Conservation (phyloP, 2,113 vertebrate genomes). For the Rhinopithecus roxellana region DNA sequence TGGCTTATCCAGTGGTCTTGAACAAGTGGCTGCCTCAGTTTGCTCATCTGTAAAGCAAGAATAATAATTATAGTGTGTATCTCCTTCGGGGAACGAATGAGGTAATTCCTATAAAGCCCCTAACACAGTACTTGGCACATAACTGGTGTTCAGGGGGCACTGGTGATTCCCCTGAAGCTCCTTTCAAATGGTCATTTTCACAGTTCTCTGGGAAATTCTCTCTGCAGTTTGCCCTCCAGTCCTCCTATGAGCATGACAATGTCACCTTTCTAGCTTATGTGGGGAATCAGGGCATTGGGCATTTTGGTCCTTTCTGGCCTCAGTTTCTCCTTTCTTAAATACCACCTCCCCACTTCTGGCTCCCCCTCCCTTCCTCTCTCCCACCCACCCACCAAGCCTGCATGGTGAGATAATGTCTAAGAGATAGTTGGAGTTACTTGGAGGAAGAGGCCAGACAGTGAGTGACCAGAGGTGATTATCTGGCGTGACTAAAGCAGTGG, state of each 20-base stretch:
- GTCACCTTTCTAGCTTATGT: background rate
- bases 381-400: slow-evolving; percentile 22
- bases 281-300: background rate
- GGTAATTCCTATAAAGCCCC: background rate
- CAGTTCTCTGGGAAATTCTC: background rate
- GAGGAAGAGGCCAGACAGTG: slow-evolving; percentile 77
- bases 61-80: background rate
- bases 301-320: slow-evolving; percentile 7
- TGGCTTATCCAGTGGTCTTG: background rate
- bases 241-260: background rate
- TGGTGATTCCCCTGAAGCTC: background rate
- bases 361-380: background rate
- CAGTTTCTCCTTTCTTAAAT: slow-evolving; percentile 64
- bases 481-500: slow-evolving; percentile 77
- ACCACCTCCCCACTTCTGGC: background rate
- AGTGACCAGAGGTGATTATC: slow-evolving; percentile 83
- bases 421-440: slow-evolving; percentile 70
- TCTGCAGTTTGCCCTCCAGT: background rate
- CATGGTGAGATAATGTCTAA: slow-evolving; percentile 80
- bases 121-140: background rate
- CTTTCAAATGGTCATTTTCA: background rate
- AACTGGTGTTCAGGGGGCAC: background rate
- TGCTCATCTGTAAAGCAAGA: background rate
- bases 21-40: slow-evolving; percentile 34
- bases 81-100: background rate